A percentile compares a stretch with the other conserved stretches of the same genome.
These are phyloP conservation scores for Oreochromis grahami DNA, from an alignment of 2,797 vertebrate genomes.

Conservation along the genomic window DNA sequence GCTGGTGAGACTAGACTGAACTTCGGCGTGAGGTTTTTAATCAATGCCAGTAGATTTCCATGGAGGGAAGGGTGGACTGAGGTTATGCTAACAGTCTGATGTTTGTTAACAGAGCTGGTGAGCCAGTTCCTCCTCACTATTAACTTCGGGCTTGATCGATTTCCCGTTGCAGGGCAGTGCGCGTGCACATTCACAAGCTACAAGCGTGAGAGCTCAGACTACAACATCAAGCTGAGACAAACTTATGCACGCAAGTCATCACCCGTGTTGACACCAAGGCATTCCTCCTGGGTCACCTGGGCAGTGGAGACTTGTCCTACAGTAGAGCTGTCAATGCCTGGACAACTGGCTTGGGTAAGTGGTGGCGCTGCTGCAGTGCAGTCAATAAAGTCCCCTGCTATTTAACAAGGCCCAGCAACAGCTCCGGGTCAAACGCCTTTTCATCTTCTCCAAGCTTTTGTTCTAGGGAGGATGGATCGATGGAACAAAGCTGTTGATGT, in stretches of 20 bases:
- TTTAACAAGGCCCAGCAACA: conserved; percentile 58
- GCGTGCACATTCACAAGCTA: not conserved
- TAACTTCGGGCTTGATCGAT: conserved; percentile 68
- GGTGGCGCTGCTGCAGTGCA: conserved; percentile 51
- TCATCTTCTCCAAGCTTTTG: conserved; percentile 51
- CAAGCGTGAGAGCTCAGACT: not conserved
- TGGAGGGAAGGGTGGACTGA: conserved; percentile 43
- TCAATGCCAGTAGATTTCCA: conserved; percentile 67
- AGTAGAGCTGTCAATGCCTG: conserved; percentile 54
- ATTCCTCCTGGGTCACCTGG: conserved; percentile 57
- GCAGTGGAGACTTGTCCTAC: conserved; percentile 43
- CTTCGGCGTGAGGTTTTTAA: conserved; percentile 43
- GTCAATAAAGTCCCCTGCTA: conserved; percentile 66
- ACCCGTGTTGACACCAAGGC: conserved; percentile 18
- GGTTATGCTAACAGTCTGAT: conserved; percentile 71
- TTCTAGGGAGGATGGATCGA: conserved; percentile 37
- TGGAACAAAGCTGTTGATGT: conserved; percentile 53
- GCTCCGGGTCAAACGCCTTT: conserved; percentile 54
- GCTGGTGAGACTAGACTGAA: conserved; percentile 34
- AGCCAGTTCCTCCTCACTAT: conserved; percentile 66
- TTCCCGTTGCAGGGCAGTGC: conserved; percentile 10
- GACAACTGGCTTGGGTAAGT: conserved; percentile 50
- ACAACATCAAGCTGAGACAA: not conserved
- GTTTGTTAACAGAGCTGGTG: conserved; percentile 66
- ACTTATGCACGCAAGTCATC: conserved; percentile 5